Evolutionary conservation across 2,797 vertebrate genomes (phyloP), one percentile per base, ranked within the genome.

Genomic region (Eutrigla gurnardus): DNA sequence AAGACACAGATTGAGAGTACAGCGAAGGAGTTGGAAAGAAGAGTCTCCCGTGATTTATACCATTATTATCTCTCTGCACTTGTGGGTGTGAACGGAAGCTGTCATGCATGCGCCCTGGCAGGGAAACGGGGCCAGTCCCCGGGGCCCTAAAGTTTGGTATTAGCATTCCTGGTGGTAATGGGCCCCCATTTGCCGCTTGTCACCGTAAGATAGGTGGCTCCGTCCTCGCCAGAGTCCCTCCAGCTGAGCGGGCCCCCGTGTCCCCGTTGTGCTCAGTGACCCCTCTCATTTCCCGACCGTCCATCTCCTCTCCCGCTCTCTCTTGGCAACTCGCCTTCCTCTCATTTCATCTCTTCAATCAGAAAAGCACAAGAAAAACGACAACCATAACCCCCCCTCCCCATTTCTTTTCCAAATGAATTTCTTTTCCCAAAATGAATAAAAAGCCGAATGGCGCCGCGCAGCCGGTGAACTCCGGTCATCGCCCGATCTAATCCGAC

Each of bases 181-280:
- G 89, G 73, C 73, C 85, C 75, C 89, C 86, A 94, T 94, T 93
- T 93, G 91, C 90, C 45, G 80, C 88, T 93, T 93, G 93, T 94
- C 93, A 93, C 87, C 81, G 69, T 75, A 90, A 93, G 92, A 94
- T 92, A 89, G 92, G 93, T 92, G 86, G 86, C 82, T 88, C 35
- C 63, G 73, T 86, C 86, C 84, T 82, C 80, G 69, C 82, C 89
- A 80, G 86, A 87, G 85, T 84, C 90, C 89, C 86, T 91, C 90
- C 89, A 91, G 89, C 91, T 86, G 89, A 87, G 89, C 72, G 32
- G 72, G 84, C 62, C 65, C 82, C 75, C 3, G 33, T 65, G 80
- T 82, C 84, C 86, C 89, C 3, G 86, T 82, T 84, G 89, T 88
- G 88, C 85, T 88, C 92, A 88, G 83, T 89, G 92, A 89, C 85